Percentiles rank a stretch among this genome's conserved stretches.
phyloP scores from a whole-genome alignment of 2,888 invertebrate species.

The Megastigmus dorsalis region DNA sequence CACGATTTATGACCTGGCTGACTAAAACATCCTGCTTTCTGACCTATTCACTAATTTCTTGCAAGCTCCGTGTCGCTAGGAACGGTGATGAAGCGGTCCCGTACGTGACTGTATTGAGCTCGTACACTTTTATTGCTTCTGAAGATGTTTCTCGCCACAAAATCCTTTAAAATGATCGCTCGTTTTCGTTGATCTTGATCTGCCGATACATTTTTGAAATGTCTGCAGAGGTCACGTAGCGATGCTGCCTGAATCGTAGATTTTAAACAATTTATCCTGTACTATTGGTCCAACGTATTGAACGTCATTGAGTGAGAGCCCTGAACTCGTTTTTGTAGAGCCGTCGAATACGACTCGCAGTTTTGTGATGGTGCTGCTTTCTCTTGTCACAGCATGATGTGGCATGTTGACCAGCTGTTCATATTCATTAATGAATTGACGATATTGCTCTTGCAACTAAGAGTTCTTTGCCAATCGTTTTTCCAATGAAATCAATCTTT shows the following conservation, averaged over 20 bases:
- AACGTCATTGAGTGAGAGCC: conserved; percentile 59
- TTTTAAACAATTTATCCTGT: conserved; percentile 44
- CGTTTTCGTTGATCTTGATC: conserved; percentile 33
- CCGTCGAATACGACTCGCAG: conserved; percentile 64
- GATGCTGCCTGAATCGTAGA: conserved; percentile 50
- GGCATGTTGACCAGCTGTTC: conserved; percentile 52
- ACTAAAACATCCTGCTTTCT: conserved; percentile 23
- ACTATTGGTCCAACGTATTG: conserved; percentile 57
- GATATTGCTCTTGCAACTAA: conserved; percentile 25
- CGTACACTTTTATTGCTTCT: conserved; percentile 34
- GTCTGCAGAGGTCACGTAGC: conserved; percentile 57
- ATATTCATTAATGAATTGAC: conserved; percentile 48
- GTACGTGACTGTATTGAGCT: conserved; percentile 59
- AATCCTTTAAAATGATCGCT: conserved; percentile 59
- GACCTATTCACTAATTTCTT: conserved; percentile 31
- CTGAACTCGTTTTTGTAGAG: conserved; percentile 54
- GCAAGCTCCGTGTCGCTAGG: conserved; percentile 56
- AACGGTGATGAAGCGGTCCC: conserved; percentile 59
- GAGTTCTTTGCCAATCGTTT: background rate
- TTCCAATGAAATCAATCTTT: conserved; percentile 19
- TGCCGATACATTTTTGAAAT: conserved; percentile 63
- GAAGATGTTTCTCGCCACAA: conserved; percentile 57
- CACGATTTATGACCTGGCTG: conserved; percentile 19
- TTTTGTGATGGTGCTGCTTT: conserved; percentile 51
- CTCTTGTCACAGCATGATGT: conserved; percentile 60